Conservation (phyloP, 2,113 vertebrate species). For the Periophthalmus modestus region DNA sequence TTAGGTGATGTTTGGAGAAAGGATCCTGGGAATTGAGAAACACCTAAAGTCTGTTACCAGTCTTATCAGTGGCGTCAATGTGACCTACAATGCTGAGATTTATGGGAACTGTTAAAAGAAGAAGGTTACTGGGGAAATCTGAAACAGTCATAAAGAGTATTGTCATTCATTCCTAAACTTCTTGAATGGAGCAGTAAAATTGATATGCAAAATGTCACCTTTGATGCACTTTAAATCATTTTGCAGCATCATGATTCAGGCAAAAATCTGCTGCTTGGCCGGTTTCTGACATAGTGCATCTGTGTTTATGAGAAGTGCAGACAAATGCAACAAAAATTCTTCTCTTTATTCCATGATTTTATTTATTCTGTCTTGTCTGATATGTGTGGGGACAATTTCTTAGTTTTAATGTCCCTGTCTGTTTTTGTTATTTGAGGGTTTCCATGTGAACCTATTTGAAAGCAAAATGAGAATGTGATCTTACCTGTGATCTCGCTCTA, state of each 20-base stretch:
- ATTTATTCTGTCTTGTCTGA: constrained; percentile 69
- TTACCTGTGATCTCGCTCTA: neutral
- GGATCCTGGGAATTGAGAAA: too few species aligned
- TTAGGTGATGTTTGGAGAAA: too few species aligned
- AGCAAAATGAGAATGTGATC: constrained; percentile 35
- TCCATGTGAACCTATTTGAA: constrained; percentile 21
- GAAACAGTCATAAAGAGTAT: constrained; percentile 2
- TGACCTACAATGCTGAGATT: constrained; percentile 19
- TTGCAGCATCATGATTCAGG: constrained; percentile 10
- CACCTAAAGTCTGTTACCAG: neutral
- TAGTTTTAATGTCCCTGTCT: constrained; percentile 25
- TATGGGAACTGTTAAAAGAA: constrained; percentile 10
- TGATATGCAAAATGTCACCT: constrained; percentile 23
- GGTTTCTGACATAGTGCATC: constrained; percentile 28
- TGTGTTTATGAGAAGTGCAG: constrained; percentile 20
- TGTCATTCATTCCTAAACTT: constrained; percentile 2
- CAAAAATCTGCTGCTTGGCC: neutral
- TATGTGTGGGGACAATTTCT: constrained; percentile 32
- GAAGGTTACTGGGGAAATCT: constrained; percentile 23
- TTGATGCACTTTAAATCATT: constrained; percentile 41
- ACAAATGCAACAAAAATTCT: constrained; percentile 20
- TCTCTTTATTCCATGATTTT: constrained; percentile 58
- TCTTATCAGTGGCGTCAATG: neutral
- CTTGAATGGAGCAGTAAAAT: constrained; percentile 13
- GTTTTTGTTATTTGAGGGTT: constrained; percentile 24